Percentiles rank a stretch among this genome's conserved stretches.
These are phyloP conservation scores for Meda fulgida DNA, from an alignment of 2,797 vertebrate species.

Conservation along the genomic window DNA sequence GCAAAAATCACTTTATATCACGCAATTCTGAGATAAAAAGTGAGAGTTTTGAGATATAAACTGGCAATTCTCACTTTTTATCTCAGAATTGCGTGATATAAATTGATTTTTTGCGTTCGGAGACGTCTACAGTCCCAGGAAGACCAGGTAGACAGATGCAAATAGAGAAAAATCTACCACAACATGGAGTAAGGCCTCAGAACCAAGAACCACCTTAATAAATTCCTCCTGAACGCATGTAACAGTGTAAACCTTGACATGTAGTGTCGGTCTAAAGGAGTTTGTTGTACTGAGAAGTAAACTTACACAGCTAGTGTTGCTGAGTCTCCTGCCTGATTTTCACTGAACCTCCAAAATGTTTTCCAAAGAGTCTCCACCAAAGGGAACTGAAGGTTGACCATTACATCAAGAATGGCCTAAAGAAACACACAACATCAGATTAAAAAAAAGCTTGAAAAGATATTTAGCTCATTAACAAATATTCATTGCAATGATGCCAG, in stretches of 20 bases:
- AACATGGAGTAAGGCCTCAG: too few species aligned
- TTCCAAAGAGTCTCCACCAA: constrained; percentile 95
- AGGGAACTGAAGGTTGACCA: constrained; percentile 94
- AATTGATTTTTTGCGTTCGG: too few species aligned
- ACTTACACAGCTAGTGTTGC: constrained; percentile 86
- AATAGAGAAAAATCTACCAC: too few species aligned
- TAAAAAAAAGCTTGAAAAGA: not conserved
- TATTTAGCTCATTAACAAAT: not conserved
- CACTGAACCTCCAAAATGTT: constrained; percentile 93
- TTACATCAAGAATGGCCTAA: constrained; percentile 93
- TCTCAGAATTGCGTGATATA: too few species aligned
- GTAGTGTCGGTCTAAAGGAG: not conserved
- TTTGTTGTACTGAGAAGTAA: not conserved
- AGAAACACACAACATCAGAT: constrained; percentile 4
- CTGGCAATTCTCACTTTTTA: too few species aligned
- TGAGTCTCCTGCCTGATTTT: constrained; percentile 83
- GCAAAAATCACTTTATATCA: too few species aligned
- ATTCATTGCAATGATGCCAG: not conserved
- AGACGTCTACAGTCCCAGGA: too few species aligned
- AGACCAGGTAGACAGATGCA: too few species aligned
- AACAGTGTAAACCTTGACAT: not conserved
- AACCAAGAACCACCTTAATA: not conserved
- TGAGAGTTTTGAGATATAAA: too few species aligned
- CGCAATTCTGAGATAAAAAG: too few species aligned
- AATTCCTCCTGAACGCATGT: not conserved